Base-by-base conservation (phyloP, 2,797 vertebrate species). In the Falco concolor region DNA sequence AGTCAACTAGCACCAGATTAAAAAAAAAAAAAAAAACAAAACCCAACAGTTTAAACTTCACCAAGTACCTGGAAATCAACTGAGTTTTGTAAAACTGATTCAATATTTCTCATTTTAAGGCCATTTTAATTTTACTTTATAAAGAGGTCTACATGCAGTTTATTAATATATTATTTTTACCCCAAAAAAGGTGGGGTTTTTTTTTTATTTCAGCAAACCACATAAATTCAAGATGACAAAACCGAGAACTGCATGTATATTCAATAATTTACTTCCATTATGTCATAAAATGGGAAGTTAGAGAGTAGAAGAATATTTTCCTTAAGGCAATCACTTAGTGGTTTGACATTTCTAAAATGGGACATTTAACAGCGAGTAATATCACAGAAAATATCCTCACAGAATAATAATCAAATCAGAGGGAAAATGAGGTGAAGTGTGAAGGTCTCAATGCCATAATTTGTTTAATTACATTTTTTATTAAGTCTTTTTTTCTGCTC, bases 311-410 rank as follows among this genome's bases (percentile, higher is more conserved):
- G 65, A 92, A 28, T 52, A 84, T 89, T 95, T 88, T 88, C 61
- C 76, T 88, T 93, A 54, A 54, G 82, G 91, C 92, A 95, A 81
- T 86, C 82, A 94, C 56, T 96, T 93, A 95, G 49, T 61, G 68
- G 89, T 97, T 74, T 91, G 87, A 94, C 93, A 95, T 95, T 95
- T 94, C 68, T 78, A 89, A 95, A 97, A 87, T 50, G 25, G 84
- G 89, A 91, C 73, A 75, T 40, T 93, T 95, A 95, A 84, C 38
- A 81, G 82, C 20, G 3, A 87, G 72, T 70, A 95, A 77, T 91
- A 87, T 8, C 1, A 10, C 18, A 83, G 76, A 91, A 95, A 93
- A 92, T 68, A 91, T 50, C 63, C 45, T 95, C 49, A 87, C 64
- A 79, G 75, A 85, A 89, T 49, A 93, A 87, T 93, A 91, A 92